phyloP scores from a whole-genome alignment of 2,797 vertebrate genomes.

The Parambassis ranga region DNA sequence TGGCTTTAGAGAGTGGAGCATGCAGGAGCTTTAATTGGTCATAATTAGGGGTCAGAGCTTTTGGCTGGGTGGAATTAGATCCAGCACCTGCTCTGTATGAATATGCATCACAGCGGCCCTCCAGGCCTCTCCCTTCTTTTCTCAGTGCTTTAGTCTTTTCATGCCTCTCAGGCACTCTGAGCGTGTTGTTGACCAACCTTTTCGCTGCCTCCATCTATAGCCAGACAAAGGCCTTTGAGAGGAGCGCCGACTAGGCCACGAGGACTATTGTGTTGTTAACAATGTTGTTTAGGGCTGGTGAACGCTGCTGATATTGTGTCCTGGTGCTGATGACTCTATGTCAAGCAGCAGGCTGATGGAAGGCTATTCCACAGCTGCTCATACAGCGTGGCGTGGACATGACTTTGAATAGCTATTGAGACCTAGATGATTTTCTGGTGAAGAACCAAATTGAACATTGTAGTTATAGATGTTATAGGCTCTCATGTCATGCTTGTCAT shows the following conservation, averaged over 20 bases:
- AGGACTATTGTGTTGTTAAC: slow-evolving; percentile 67
- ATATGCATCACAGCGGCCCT: slow-evolving; percentile 72
- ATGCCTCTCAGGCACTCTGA: slow-evolving; percentile 4
- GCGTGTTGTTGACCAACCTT: slow-evolving; percentile 53
- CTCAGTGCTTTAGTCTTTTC: slow-evolving; percentile 32
- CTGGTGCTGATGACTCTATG: slow-evolving; percentile 49
- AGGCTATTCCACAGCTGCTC: slow-evolving; percentile 59
- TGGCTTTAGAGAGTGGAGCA: slow-evolving; percentile 38
- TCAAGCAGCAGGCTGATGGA: slow-evolving; percentile 53
- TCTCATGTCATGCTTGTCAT: slow-evolving; percentile 18
- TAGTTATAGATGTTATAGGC: not conserved
- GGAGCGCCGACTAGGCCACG: slow-evolving; percentile 40
- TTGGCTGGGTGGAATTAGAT: slow-evolving; percentile 59
- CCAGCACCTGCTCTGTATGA: slow-evolving; percentile 79
- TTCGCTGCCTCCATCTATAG: slow-evolving; percentile 52
- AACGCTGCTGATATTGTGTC: slow-evolving; percentile 56
- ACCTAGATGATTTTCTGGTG: not conserved
- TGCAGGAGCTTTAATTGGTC: slow-evolving; percentile 59
- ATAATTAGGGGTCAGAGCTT: slow-evolving; percentile 74
- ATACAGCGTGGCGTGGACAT: slow-evolving; percentile 2
- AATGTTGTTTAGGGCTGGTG: slow-evolving; percentile 60
- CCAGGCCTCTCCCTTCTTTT: slow-evolving; percentile 20
- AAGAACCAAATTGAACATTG: not conserved
- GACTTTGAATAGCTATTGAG: slow-evolving; percentile 51
- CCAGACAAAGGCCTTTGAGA: slow-evolving; percentile 69